Conservation (phyloP, 2,888 invertebrate species). For the Exocentrus adspersus region DNA sequence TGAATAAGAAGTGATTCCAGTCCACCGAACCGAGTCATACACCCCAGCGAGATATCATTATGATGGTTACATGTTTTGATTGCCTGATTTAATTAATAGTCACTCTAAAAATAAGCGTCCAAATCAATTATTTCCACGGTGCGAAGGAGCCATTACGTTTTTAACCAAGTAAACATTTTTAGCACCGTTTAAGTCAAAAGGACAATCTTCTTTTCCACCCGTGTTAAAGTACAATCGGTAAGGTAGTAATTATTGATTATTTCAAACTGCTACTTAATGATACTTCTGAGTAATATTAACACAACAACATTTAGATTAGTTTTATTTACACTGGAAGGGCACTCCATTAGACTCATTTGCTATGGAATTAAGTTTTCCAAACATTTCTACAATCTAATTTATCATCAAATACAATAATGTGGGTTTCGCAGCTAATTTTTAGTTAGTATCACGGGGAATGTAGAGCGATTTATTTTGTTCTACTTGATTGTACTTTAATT, state of each 20-base stretch:
- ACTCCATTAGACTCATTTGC: constrained; percentile 41
- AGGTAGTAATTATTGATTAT: background rate
- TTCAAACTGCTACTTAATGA: background rate
- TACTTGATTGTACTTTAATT: constrained; percentile 26
- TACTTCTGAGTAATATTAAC: constrained; percentile 27
- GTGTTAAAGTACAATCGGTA: background rate
- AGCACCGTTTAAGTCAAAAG: no score
- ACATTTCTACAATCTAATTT: constrained; percentile 42
- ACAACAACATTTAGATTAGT: constrained; percentile 38
- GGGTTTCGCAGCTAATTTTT: constrained; percentile 16
- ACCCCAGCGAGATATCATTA: no score
- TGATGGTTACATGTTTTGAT: no score
- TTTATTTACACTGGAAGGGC: constrained; percentile 29
- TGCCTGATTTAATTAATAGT: no score
- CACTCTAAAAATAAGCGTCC: no score
- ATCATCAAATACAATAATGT: constrained; percentile 48
- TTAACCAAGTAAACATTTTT: no score
- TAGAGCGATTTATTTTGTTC: constrained; percentile 23
- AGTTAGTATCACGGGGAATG: background rate
- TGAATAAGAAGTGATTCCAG: no score
- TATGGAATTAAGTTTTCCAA: constrained; percentile 44
- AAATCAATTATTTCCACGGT: no score
- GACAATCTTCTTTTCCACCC: background rate
- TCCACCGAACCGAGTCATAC: no score
- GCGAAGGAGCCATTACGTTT: no score